These are phyloP conservation scores for Ptychochromis oligacanthus DNA, from an alignment of 2,113 vertebrate genomes.

Conservation along the genomic window DNA sequence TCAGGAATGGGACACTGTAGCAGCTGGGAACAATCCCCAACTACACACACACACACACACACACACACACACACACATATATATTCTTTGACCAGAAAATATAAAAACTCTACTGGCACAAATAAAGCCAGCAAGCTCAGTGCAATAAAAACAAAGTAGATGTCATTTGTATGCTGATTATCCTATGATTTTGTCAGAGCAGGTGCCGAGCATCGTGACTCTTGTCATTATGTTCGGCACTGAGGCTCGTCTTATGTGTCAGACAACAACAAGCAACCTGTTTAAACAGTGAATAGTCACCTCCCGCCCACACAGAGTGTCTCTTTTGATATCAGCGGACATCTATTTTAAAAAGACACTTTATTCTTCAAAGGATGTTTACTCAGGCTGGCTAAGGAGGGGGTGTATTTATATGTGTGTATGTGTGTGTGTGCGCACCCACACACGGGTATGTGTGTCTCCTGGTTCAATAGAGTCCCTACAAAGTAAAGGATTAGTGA, in stretches of 20 bases:
- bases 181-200: slow-evolving; percentile 32
- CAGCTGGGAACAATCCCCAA: slow-evolving; percentile 44
- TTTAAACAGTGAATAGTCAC: slow-evolving; percentile 67
- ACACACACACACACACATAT: background rate
- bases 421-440: slow-evolving; percentile 19
- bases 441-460: slow-evolving; percentile 29
- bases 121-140: background rate
- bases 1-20: slow-evolving; percentile 56
- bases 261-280: slow-evolving; percentile 70
- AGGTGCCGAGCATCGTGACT: slow-evolving; percentile 47
- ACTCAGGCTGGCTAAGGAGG: slow-evolving; percentile 54
- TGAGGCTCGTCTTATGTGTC: slow-evolving; percentile 48
- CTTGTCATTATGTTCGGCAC: slow-evolving; percentile 21
- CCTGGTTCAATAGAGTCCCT: slow-evolving; percentile 63
- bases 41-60: background rate
- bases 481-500: slow-evolving; percentile 78
- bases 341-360: slow-evolving; percentile 72
- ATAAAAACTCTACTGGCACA: background rate
- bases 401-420: slow-evolving; percentile 28
- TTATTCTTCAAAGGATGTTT: slow-evolving; percentile 78
- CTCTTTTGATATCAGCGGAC: slow-evolving; percentile 70
- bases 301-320: slow-evolving; percentile 48
- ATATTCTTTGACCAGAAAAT: background rate
- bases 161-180: slow-evolving; percentile 10
- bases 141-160: background rate